A percentile compares a stretch with the other conserved stretches of the same genome.
Conservation (phyloP, 1,140 invertebrate species). For the Pemphigus obesinymphae region DNA sequence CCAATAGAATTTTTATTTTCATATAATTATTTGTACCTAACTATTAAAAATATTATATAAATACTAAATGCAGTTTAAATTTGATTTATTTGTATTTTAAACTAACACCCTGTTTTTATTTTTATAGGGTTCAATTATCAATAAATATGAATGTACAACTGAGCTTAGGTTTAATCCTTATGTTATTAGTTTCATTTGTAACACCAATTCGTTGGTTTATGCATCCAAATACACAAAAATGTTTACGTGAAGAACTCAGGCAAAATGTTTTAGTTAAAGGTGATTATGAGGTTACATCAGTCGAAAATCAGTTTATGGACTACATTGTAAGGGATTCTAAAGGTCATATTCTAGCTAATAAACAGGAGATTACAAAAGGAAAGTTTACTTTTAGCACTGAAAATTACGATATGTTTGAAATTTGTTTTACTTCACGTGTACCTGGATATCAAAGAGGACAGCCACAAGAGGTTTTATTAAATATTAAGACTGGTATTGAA, state of each 20-base stretch:
- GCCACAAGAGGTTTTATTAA: slow-evolving; percentile 78
- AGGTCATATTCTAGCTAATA: slow-evolving; percentile 85
- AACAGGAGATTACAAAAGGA: slow-evolving; percentile 84
- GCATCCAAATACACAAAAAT: slow-evolving; percentile 81
- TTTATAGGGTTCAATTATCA: not conserved
- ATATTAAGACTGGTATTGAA: slow-evolving; percentile 92
- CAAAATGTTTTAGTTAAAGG: slow-evolving; percentile 93
- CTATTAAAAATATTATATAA: no score
- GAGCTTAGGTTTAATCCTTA: not conserved
- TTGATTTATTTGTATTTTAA: no score
- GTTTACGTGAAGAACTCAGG: slow-evolving; percentile 93
- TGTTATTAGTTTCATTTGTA: not conserved
- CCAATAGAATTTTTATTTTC: no score
- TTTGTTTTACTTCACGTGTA: slow-evolving; percentile 88
- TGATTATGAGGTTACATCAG: slow-evolving; percentile 87
- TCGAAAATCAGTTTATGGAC: slow-evolving; percentile 80
- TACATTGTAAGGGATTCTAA: slow-evolving; percentile 92
- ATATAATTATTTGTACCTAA: no score
- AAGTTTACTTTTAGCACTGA: slow-evolving; percentile 98
- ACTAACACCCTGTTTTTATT: no score
- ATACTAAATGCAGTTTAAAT: no score
- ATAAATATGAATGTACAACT: not conserved
- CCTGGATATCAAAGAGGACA: slow-evolving; percentile 72
- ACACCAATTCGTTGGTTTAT: slow-evolving; percentile 49
- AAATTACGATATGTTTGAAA: slow-evolving; percentile 94